These are phyloP conservation scores for Sesia bembeciformis DNA, from an alignment of 2,888 invertebrate species.

Conservation along the genomic window DNA sequence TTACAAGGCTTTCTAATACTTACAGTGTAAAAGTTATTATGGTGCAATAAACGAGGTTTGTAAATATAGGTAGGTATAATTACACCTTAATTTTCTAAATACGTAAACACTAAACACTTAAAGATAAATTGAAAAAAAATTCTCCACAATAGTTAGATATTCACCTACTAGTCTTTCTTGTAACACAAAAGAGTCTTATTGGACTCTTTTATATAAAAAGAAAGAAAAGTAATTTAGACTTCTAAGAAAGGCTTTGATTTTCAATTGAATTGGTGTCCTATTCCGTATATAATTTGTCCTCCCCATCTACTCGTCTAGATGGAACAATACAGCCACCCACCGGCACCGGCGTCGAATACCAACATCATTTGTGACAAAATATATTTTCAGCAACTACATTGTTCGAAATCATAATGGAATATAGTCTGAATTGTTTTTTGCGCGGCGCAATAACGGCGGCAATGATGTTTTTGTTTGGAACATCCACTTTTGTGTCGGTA, in stretches of 20 bases:
- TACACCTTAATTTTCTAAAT: no score
- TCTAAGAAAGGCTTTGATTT: no score
- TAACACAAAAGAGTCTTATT: neutral
- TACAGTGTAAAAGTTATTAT: no score
- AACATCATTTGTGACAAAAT: constrained; percentile 40
- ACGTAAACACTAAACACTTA: no score
- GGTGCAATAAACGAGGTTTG: no score
- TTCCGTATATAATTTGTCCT: constrained; percentile 3
- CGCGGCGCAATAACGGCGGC: constrained; percentile 43
- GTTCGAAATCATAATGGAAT: constrained; percentile 51
- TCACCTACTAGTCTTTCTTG: no score
- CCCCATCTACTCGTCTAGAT: neutral
- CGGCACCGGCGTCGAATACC: neutral
- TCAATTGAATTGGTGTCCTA: neutral
- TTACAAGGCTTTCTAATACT: no score
- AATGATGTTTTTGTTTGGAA: constrained; percentile 64
- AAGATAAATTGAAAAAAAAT: no score
- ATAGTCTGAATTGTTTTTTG: constrained; percentile 50
- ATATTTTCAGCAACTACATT: constrained; percentile 41
- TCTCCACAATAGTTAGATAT: no score
- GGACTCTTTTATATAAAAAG: neutral
- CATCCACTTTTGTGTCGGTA: constrained; percentile 64
- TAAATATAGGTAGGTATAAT: no score
- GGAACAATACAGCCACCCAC: constrained; percentile 5
- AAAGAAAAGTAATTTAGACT: neutral